Percentiles rank a stretch among this genome's conserved stretches.
These are phyloP conservation scores for Steinernema carpocapsae DNA, from an alignment of 2,888 invertebrate species.

Conservation along the genomic window DNA sequence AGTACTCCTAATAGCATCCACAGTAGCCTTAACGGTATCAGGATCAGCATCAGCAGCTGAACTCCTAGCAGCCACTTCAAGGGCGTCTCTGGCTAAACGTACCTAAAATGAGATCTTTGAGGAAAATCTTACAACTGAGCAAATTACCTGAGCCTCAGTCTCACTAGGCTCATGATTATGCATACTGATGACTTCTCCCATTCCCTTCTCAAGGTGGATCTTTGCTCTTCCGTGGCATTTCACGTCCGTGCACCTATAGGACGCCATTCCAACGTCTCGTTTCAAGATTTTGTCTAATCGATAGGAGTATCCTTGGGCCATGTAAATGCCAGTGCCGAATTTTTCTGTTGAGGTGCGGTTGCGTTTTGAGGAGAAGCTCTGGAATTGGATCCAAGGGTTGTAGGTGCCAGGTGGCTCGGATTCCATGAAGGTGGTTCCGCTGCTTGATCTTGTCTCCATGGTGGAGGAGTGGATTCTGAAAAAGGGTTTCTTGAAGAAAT, in stretches of 20 bases:
- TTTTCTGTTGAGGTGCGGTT: constrained; percentile 15
- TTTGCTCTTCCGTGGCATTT: constrained; percentile 12
- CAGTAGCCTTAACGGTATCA: background rate
- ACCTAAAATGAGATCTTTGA: background rate
- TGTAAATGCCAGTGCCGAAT: constrained; percentile 22
- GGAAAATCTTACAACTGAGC: background rate
- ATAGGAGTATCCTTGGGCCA: constrained; percentile 15
- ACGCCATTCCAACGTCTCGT: background rate
- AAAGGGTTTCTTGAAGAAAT: no score
- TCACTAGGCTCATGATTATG: constrained; percentile 4
- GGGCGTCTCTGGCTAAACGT: constrained; percentile 8
- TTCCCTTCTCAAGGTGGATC: background rate
- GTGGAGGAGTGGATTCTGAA: no score
- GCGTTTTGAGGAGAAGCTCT: constrained; percentile 14
- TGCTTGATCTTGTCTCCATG: no score
- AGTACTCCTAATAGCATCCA: constrained; percentile 5
- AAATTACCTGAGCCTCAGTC: constrained; percentile 17
- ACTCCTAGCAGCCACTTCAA: constrained; percentile 9
- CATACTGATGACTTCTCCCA: background rate
- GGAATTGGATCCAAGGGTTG: background rate
- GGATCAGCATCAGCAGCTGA: background rate
- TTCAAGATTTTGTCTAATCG: constrained; percentile 25
- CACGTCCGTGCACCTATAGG: constrained; percentile 18
- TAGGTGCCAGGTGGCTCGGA: background rate
- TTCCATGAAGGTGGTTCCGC: no score